A percentile compares a stretch with the other conserved stretches of the same genome.
Evolutionary conservation across 2,113 vertebrate genomes (phyloP).

Genomic region (Calonectris borealis): DNA sequence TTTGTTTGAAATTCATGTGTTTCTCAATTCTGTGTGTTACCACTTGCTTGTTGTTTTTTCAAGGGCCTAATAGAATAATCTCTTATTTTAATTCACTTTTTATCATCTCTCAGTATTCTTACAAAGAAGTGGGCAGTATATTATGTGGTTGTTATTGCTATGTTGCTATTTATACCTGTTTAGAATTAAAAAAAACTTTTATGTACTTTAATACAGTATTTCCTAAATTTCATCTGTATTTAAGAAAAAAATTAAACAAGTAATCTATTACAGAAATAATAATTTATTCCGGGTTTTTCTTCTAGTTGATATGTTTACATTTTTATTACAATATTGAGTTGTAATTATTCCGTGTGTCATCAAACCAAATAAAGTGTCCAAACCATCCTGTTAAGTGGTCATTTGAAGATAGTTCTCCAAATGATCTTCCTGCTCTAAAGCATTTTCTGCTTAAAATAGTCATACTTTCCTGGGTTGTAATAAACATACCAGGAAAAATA

Average conservation of each 20-base stretch:
- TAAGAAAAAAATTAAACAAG: background rate
- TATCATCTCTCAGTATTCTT: background rate
- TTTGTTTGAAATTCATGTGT: background rate
- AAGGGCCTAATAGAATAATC: background rate
- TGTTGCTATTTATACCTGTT: background rate
- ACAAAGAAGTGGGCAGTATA: background rate
- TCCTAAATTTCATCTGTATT: background rate
- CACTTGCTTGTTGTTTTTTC: background rate
- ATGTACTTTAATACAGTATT: background rate
- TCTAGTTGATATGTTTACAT: background rate
- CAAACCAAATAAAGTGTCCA: background rate
- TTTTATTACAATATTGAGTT: background rate
- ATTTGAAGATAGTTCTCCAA: background rate
- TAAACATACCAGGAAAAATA: background rate
- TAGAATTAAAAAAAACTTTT: background rate
- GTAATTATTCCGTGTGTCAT: background rate
- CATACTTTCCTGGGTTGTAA: background rate
- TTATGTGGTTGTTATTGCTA: background rate
- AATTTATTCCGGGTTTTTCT: background rate
- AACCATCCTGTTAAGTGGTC: background rate
- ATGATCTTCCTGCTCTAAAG: background rate
- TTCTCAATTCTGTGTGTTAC: background rate
- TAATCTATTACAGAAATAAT: background rate
- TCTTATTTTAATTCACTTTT: background rate
- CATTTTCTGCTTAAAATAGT: background rate